Base-by-base conservation (phyloP, 2,113 vertebrate species). In the Miniopterus natalensis region DNA sequence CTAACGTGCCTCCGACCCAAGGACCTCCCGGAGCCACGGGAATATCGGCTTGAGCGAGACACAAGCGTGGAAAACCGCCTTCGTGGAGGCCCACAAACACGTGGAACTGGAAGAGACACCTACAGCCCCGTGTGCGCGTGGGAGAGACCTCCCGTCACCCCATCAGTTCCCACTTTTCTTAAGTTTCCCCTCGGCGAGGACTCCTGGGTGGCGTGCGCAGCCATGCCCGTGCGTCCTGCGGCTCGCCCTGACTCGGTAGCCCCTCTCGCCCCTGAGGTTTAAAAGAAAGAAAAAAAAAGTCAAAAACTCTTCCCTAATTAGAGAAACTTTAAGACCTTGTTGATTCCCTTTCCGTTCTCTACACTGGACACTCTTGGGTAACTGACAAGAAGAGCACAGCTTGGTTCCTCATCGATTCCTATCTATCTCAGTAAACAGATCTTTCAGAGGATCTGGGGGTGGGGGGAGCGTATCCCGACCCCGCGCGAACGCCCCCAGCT, bases 271-370 rank as follows among this genome's bases (percentile, higher is more conserved):
- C 81, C 81, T 61, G 40, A 7, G 36, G 45, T 61, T 81, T 14
- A 59, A 59, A 89, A 70, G 29, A 75, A 70, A 84, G 93, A 59
- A 10, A 27, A 78, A 63, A 75, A 47, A 47, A 36, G 36, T 36
- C 36, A 45, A 81, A 85, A 85, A 66, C 90, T 88, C 71, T 70
- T 36, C 80, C 57, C 88, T 36, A 57, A 86, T 55, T 15, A 70
- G 49, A 65, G 31, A 92, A 96, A 96, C 94, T 96, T 95, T 31
- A 85, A 92, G 91, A 68, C 88, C 84, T 59, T 70, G 75, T 59
- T 66, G 42, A 45, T 81, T 88, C 88, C 81, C 45, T 80, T 77
- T 79, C 68, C 17, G 3, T 84, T 51, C 59, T 47, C 74, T 59
- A 70, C 36, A 29, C 27, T 29, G 0, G 1, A 36, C 4, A 15